Percentiles rank a stretch among this genome's conserved stretches.
Evolutionary conservation across 2,113 vertebrate species (phyloP).

Genomic region (Acrocephalus arundinaceus): DNA sequence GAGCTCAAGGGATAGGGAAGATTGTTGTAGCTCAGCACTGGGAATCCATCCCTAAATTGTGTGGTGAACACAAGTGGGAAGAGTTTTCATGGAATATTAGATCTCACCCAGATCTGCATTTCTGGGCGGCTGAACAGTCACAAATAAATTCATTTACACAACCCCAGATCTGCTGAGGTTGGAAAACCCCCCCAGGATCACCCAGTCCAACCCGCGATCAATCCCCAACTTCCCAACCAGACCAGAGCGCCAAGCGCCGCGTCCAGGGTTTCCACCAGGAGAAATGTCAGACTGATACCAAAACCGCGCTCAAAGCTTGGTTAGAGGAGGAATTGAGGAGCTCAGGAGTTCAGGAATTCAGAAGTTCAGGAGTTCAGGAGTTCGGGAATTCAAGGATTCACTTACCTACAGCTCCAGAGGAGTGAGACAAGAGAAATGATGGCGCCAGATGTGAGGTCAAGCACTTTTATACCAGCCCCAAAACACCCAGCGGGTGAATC

Average conservation of each 20-base stretch:
- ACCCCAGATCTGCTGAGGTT: neutral
- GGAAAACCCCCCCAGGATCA: neutral
- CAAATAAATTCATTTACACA: neutral
- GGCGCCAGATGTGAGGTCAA: accelerated
- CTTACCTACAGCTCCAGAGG: conserved; percentile 37
- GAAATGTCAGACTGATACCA: neutral
- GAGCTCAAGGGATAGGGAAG: neutral
- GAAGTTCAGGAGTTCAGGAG: neutral
- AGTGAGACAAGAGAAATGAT: neutral
- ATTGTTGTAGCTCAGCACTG: accelerated
- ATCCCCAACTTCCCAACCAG: neutral
- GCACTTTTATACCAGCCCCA: neutral
- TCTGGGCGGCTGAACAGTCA: neutral
- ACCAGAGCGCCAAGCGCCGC: too few species aligned
- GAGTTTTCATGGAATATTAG: neutral
- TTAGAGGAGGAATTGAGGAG: neutral
- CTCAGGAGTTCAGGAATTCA: neutral
- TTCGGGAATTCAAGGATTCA: neutral
- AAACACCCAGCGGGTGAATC: neutral
- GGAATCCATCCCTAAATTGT: accelerated
- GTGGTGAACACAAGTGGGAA: accelerated
- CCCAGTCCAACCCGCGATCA: neutral
- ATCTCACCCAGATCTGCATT: neutral
- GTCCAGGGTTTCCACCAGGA: neutral
- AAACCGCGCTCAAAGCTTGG: neutral